These are phyloP conservation scores for Crocidura indochinensis DNA, from an alignment of 2,797 vertebrate species.

Conservation along the genomic window DNA sequence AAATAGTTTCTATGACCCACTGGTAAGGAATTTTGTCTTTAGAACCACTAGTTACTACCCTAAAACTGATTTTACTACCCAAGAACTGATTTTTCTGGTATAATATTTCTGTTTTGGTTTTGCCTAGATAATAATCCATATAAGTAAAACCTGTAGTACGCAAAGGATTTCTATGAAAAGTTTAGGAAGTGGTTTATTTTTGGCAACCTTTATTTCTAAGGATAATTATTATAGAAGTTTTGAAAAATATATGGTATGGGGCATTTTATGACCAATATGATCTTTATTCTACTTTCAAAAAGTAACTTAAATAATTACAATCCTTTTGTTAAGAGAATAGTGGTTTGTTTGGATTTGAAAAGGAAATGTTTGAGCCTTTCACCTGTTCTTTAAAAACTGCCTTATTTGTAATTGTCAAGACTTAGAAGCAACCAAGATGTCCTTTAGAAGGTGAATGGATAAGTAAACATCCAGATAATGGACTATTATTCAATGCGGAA, in stretches of 20 bases:
- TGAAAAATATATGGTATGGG: constrained; percentile 11
- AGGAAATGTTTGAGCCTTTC: not conserved
- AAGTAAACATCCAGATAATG: not conserved
- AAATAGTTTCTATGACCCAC: not conserved
- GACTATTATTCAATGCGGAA: not conserved
- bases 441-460: constrained; percentile 1
- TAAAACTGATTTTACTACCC: constrained; percentile 17
- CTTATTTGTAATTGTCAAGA: constrained; percentile 45
- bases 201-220: too few relatives aligned
- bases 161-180: constrained; percentile 46
- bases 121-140: not conserved
- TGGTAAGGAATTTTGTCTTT: constrained; percentile 6
- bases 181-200: not conserved
- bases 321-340: constrained; percentile 25
- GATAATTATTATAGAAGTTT: not conserved
- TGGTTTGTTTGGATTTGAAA: constrained; percentile 64
- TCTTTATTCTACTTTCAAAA: constrained; percentile 41
- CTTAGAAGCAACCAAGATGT: constrained; percentile 36
- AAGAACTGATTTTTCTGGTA: constrained; percentile 3
- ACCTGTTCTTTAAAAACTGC: not conserved
- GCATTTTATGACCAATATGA: constrained; percentile 36
- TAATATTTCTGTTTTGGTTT: constrained; percentile 27
- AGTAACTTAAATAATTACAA: constrained; percentile 52
- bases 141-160: not conserved
- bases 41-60: not conserved